These are phyloP conservation scores for Oligia latruncula DNA, from an alignment of 2,888 invertebrate genomes.

Conservation along the genomic window DNA sequence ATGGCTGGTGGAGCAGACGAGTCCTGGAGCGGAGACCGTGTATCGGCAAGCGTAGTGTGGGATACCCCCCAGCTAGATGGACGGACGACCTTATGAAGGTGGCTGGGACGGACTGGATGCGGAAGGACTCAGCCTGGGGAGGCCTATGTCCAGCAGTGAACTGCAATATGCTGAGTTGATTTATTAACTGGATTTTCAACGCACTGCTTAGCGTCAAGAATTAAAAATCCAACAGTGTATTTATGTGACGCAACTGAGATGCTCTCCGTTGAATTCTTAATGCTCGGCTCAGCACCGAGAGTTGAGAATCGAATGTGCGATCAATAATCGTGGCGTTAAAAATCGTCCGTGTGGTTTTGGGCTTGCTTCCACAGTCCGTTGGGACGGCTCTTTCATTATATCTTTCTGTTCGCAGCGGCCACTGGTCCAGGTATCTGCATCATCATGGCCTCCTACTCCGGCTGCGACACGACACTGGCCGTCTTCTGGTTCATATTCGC, in stretches of 20 bases:
- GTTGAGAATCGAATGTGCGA: not conserved
- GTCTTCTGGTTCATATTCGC: constrained; percentile 91
- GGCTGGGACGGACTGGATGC: too few relatives aligned
- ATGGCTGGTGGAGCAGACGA: too few relatives aligned
- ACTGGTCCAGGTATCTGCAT: constrained; percentile 92
- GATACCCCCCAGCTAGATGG: too few relatives aligned
- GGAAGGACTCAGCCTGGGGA: too few relatives aligned
- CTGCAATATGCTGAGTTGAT: too few relatives aligned
- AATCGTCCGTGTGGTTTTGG: not conserved
- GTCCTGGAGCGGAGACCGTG: too few relatives aligned
- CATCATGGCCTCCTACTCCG: constrained; percentile 91
- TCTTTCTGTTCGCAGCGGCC: constrained; percentile 85
- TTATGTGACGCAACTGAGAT: not conserved
- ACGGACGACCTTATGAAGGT: too few relatives aligned
- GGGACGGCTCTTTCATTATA: not conserved
- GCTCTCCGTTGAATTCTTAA: not conserved
- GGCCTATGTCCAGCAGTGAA: too few relatives aligned
- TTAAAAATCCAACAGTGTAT: not conserved
- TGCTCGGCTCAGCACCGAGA: not conserved
- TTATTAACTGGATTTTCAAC: not conserved
- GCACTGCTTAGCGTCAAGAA: not conserved
- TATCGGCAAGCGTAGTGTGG: too few relatives aligned
- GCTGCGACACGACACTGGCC: constrained; percentile 88
- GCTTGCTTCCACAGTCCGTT: not conserved
- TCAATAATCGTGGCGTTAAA: not conserved